Base-by-base conservation (phyloP, 2,113 vertebrate species). In the Eurystomus gularis region DNA sequence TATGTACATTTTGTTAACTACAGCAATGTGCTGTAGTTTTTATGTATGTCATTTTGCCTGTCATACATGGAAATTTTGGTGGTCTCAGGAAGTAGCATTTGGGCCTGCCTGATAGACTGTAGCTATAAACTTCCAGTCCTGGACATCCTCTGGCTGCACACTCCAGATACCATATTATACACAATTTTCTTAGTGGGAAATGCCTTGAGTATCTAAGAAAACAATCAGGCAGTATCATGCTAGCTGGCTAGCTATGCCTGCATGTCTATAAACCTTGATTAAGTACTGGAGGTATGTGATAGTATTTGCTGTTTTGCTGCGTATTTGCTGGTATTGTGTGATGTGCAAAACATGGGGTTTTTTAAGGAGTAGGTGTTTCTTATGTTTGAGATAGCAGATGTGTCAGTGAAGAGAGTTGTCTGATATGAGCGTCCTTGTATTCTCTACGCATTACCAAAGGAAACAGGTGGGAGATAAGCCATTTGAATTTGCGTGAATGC, bases 41-140 rank as follows among this genome's bases (percentile, higher is more conserved):
- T 75, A 6, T 0, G 0, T 48, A 1, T 26, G 2, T 37, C 0
- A 10, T 52, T 89, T 71, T 89, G 23, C 18, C 4, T 75, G 23
- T 48, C 1, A 0, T 54, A 54, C 5, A 1, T n/a, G 18, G 68
- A 72, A 28, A 58, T 69, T 60, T 39, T 76, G 5, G 7, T n/a
- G 19, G 37, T 51, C 16, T 62, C 9, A 16, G 46, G 78, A 68
- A 39, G 31, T 25, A 55, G 13, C 12, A 6, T 60, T 75, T 81
- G 60, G 13, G 20, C 13, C 4, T 54, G 4, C 1, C 0, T 51
- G 54, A 21, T 14, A 79, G n/a, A 11, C 4, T 48, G 39, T 75
- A 71, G 39, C 29, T 7, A 4, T 70, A 75, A 60, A 54, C 7
- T 6, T 71, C 66, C 37, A 48, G 5, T 83, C 21, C 8, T 71